Percentiles rank a stretch among this genome's conserved stretches.
Conservation (phyloP, 2,797 vertebrate genomes). For the Smutsia gigantea region DNA sequence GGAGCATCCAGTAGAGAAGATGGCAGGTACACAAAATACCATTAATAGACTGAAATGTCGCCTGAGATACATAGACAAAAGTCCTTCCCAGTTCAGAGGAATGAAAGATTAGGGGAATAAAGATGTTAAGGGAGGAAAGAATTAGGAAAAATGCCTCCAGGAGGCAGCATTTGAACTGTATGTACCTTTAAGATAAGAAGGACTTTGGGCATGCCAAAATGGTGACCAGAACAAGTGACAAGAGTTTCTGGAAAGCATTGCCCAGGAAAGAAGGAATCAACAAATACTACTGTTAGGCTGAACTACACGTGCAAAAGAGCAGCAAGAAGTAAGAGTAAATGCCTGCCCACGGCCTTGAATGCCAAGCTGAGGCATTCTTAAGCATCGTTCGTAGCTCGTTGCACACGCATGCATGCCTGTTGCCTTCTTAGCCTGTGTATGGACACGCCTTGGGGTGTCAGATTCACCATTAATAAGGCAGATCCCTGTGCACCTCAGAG, state of each 20-base stretch:
- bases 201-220: not conserved
- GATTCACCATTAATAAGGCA: not conserved
- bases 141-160: not conserved
- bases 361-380: not conserved
- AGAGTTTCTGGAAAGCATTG: not conserved
- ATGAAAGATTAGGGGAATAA: not conserved
- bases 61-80: not conserved
- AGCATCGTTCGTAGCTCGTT: no score
- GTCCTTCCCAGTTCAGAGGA: not conserved
- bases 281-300: not conserved
- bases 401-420: not conserved
- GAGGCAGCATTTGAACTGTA: not conserved
- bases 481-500: not conserved
- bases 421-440: not conserved
- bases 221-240: not conserved
- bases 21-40: not conserved
- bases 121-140: not conserved
- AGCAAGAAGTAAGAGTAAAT: not conserved
- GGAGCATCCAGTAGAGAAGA: not conserved
- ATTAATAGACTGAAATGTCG: not conserved
- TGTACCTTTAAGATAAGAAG: not conserved
- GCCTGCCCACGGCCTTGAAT: not conserved
- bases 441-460: not conserved
- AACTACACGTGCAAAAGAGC: not conserved
- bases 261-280: not conserved